Evolutionary conservation across 2,888 invertebrate species (phyloP), one percentile per base, ranked within the genome.

Genomic region (Imbricaverruca yamaguchii): DNA sequence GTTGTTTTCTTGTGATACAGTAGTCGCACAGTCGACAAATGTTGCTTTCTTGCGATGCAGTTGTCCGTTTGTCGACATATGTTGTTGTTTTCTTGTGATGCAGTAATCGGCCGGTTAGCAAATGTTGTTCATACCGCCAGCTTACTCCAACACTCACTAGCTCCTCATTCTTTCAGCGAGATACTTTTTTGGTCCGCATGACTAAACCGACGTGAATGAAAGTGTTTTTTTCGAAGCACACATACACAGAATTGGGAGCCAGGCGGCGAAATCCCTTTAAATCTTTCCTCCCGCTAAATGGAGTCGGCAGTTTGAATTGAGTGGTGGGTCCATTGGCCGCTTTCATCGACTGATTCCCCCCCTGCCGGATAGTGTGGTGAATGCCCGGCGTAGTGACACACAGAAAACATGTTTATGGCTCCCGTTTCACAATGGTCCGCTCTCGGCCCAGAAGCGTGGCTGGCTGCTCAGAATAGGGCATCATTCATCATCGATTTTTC

Each of bases 401-500:
- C 74, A 74, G 74, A 74, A 74, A 74, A 74, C 74, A 74, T 74
- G 74, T 74, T 74, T 74, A 74, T 74, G 74, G 74, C 55, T 74
- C 55, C 74, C 55, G 74, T 74, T 10, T 53, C 74, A 21, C 74
- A 74, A 55, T 74, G 74, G 53, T 11, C 74, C 53, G 74, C 74
- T 18, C 12, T 74, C 53, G 21, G 74, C 18, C n/a, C 10, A 7
- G 25, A 21, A 53, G 69, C 18, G 15, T 15, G 13, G 39, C 55
- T 55, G 74, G 21, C 74, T 74, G 74, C 53, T 10, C 74, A 1
- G 55, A 18, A 10, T 55, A 11, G 18, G 65, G 21, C 15, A 12
- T 74, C 74, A 74, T 74, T 55, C 55, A 55, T 74, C 74, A 74
- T 53, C 74, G 74, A 74, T 74, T 74, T 74, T 74, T 74, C 74